A percentile compares a stretch with the other conserved stretches of the same genome.
Evolutionary conservation across 2,113 vertebrate species (phyloP).

Genomic region (Gymnarchus niloticus): DNA sequence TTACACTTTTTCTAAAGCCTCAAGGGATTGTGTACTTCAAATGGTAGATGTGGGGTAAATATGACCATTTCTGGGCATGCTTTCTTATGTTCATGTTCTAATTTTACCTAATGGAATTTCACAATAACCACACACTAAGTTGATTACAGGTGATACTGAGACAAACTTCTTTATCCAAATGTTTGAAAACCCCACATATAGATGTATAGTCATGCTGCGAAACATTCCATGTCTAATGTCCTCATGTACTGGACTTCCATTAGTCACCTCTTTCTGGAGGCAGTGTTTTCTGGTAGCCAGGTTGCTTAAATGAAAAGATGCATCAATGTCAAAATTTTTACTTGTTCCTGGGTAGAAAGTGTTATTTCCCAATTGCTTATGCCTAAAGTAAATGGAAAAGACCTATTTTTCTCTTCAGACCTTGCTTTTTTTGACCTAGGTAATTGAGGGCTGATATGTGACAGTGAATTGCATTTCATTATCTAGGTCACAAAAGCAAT

Average conservation of each 20-base stretch:
- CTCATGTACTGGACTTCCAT: not conserved
- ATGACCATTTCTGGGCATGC: not conserved
- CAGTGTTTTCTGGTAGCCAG: not conserved
- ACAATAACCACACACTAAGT: not conserved
- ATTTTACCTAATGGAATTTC: not conserved
- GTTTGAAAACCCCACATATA: not conserved
- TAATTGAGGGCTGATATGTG: no score
- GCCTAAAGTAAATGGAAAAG: no score
- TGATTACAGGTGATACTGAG: not conserved
- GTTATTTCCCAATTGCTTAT: no score
- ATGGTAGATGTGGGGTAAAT: not conserved
- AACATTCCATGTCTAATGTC: constrained; percentile 2
- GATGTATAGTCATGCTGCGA: not conserved
- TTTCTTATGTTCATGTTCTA: not conserved
- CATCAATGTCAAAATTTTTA: no score
- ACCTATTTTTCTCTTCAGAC: no score
- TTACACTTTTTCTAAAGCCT: not conserved
- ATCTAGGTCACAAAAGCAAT: no score
- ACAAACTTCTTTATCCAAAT: not conserved
- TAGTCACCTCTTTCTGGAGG: not conserved
- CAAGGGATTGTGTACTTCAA: not conserved
- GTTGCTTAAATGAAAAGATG: not conserved
- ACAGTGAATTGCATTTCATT: no score
- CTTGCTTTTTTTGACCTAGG: no score
- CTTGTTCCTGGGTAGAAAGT: no score